phyloP scores from a whole-genome alignment of 1,140 invertebrate genomes.

The Zaprionus nigranus region DNA sequence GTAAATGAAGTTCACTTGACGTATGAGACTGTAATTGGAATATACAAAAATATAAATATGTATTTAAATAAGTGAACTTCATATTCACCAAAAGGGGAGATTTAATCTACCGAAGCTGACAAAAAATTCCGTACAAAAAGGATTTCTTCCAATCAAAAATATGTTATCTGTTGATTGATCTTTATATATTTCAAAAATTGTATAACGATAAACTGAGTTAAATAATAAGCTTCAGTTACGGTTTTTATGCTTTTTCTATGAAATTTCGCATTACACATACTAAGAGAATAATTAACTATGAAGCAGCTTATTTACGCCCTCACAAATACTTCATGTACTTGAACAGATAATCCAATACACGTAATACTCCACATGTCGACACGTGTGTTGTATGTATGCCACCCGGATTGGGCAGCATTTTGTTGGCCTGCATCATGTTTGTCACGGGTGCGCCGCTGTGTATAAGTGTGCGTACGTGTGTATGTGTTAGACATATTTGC shows the following conservation, averaged over 20 bases:
- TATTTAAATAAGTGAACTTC: background rate
- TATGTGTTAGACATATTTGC: constrained; percentile 48
- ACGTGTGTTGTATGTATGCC: background rate
- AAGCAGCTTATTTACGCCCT: background rate
- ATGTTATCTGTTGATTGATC: too few relatives aligned
- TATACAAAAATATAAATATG: background rate
- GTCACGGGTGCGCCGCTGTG: constrained; percentile 17
- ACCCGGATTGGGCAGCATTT: constrained; percentile 28
- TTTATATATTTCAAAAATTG: too few relatives aligned
- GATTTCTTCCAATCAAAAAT: too few relatives aligned
- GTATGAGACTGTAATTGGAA: constrained; percentile 3
- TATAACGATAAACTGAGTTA: too few relatives aligned
- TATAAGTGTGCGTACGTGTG: background rate
- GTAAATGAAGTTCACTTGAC: constrained; percentile 23
- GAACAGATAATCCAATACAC: constrained; percentile 6
- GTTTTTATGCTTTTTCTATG: too few relatives aligned
- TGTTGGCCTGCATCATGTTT: constrained; percentile 28
- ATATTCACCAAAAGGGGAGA: too few relatives aligned
- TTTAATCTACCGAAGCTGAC: too few relatives aligned
- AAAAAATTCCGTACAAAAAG: too few relatives aligned
- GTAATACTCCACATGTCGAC: background rate
- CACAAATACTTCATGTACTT: background rate
- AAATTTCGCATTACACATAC: too few relatives aligned
- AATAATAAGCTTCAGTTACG: too few relatives aligned
- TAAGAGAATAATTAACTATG: background rate